Evolutionary conservation across 1,140 invertebrate genomes (phyloP).

Genomic region (Subanguina moxae): DNA sequence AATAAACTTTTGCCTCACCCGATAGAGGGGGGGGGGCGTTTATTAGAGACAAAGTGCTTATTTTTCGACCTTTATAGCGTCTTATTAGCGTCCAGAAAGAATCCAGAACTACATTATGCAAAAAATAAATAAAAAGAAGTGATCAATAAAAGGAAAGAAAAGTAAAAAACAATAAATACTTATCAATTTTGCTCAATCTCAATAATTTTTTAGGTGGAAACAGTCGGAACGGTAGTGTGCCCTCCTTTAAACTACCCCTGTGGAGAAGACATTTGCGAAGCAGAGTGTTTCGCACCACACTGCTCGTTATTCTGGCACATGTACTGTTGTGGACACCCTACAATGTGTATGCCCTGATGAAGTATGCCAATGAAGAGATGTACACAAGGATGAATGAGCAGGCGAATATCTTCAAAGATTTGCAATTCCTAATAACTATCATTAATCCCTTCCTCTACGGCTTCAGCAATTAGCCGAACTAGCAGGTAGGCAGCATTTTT

Average conservation of each 20-base stretch:
- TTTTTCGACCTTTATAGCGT: too few relatives aligned
- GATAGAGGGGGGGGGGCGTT: too few relatives aligned
- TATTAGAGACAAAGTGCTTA: too few relatives aligned
- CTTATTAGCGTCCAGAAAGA: too few relatives aligned
- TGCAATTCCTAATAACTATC: conserved; percentile 56
- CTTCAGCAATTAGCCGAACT: conserved; percentile 14
- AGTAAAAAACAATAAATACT: neutral
- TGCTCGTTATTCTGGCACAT: conserved; percentile 52
- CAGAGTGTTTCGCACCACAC: conserved; percentile 51
- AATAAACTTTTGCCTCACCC: too few relatives aligned
- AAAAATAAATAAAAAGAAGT: too few relatives aligned
- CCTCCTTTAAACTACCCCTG: conserved; percentile 24
- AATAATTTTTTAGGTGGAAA: neutral
- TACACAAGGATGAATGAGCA: conserved; percentile 44
- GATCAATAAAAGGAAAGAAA: too few relatives aligned
- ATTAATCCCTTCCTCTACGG: conserved; percentile 58
- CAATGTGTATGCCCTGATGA: conserved; percentile 51
- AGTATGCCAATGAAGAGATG: conserved; percentile 43
- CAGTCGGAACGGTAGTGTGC: neutral
- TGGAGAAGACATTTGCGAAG: conserved; percentile 50
- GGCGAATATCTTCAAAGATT: conserved; percentile 54
- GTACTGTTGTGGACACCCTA: conserved; percentile 56
- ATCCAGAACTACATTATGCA: too few relatives aligned
- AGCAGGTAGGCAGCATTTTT: too few relatives aligned
- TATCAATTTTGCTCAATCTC: neutral